These are phyloP conservation scores for Osmerus eperlanus DNA, from an alignment of 2,113 vertebrate species.

Conservation along the genomic window DNA sequence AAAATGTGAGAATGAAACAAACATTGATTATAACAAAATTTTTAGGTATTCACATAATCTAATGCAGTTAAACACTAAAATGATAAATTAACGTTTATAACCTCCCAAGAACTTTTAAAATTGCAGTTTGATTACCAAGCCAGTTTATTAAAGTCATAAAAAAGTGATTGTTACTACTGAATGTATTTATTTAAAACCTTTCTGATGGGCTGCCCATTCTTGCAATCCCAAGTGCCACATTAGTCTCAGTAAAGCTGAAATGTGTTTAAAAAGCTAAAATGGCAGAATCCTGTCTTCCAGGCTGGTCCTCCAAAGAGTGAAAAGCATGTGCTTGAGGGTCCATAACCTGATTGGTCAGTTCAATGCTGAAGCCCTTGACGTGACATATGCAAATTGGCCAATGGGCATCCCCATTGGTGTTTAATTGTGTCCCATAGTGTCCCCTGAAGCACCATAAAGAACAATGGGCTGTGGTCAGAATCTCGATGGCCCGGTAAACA, in stretches of 20 bases:
- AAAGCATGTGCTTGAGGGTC: slow-evolving; percentile 19
- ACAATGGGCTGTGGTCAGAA: slow-evolving; percentile 3
- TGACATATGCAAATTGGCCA: slow-evolving; percentile 19
- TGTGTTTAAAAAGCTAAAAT: slow-evolving; percentile 45
- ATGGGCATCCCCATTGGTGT: background rate
- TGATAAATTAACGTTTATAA: slow-evolving; percentile 50
- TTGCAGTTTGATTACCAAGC: slow-evolving; percentile 51
- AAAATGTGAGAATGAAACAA: slow-evolving; percentile 40
- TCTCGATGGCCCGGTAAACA: background rate
- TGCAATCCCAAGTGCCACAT: slow-evolving; percentile 28
- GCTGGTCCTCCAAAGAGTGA: slow-evolving; percentile 19
- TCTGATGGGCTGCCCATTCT: slow-evolving; percentile 36
- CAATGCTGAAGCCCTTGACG: slow-evolving; percentile 17
- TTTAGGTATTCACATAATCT: slow-evolving; percentile 40
- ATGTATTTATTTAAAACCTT: slow-evolving; percentile 29
- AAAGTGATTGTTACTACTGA: slow-evolving; percentile 20
- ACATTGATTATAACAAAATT: slow-evolving; percentile 45
- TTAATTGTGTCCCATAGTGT: background rate
- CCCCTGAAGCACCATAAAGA: background rate
- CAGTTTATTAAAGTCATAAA: slow-evolving; percentile 47
- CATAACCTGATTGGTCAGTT: slow-evolving; percentile 8
- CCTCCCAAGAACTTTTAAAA: slow-evolving; percentile 39
- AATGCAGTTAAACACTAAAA: slow-evolving; percentile 50
- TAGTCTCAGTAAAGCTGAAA: slow-evolving; percentile 33
- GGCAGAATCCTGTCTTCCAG: slow-evolving; percentile 21